These are phyloP conservation scores for Leptinotarsa juncta DNA, from an alignment of 2,888 invertebrate species.

Conservation along the genomic window DNA sequence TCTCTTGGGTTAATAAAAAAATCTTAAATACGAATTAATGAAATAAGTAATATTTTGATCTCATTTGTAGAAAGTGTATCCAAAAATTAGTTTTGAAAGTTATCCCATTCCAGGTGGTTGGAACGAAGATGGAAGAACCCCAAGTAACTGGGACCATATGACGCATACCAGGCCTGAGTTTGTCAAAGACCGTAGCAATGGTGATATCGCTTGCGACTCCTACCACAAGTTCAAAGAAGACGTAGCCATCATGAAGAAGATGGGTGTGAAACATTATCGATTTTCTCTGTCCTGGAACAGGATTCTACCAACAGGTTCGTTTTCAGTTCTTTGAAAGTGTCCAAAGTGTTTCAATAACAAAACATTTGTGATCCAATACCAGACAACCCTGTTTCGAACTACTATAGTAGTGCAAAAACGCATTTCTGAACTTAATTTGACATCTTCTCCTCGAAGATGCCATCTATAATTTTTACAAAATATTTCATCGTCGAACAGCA, in stretches of 20 bases:
- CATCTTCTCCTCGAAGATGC: too few relatives aligned
- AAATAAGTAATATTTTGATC: too few relatives aligned
- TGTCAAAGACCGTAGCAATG: conserved; percentile 70
- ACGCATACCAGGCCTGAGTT: conserved; percentile 64
- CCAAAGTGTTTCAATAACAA: too few relatives aligned
- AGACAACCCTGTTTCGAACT: too few relatives aligned
- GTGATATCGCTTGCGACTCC: conserved; percentile 75
- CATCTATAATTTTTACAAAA: too few relatives aligned
- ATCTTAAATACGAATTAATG: too few relatives aligned
- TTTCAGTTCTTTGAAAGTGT: background rate
- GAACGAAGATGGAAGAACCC: conserved; percentile 60
- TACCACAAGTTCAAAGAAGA: conserved; percentile 76
- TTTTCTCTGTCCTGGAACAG: conserved; percentile 39
- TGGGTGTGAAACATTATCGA: conserved; percentile 71
- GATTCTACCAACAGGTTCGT: conserved; percentile 7
- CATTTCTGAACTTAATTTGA: too few relatives aligned
- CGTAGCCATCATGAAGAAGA: conserved; percentile 68
- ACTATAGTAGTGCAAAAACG: too few relatives aligned
- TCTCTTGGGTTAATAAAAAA: too few relatives aligned
- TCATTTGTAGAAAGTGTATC: background rate
- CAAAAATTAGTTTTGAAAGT: background rate
- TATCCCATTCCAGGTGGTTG: conserved; percentile 50
- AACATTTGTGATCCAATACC: too few relatives aligned
- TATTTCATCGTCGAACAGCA: too few relatives aligned
- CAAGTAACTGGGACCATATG: conserved; percentile 68